Base-by-base conservation (phyloP, 2,797 vertebrate species). In the Anabacerthia variegaticeps region DNA sequence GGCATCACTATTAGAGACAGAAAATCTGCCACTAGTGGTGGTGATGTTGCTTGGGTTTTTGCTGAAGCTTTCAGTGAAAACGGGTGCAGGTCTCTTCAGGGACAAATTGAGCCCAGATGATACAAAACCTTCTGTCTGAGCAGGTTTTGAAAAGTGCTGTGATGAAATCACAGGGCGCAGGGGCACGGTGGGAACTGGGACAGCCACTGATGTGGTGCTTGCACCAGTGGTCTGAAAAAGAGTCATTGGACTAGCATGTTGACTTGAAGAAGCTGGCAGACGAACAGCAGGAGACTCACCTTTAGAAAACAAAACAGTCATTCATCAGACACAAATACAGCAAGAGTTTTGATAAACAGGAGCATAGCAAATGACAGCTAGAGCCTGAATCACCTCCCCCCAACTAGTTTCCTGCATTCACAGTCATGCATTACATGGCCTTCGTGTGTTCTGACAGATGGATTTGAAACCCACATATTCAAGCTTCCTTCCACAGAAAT, bases 201-300 rank as follows among this genome's bases (percentile, higher is more conserved):
- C 54, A 24, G 97, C 85, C 91, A 97, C 77, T 44, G 96, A 89
- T 8, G 97, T 75, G 51, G 94, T 88, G 88, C 86, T 98, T 92
- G 96, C 92, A 79, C 94, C 93, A 5, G 81, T 91, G 71, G 96
- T 94, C 96, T 98, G 98, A 95, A 97, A 97, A 85, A 97, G 67
- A 23, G 97, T 89, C 87, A 98, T 81, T 65, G 98, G 96, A 90
- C 88, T 96, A 88, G 96, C 67, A 62, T 81, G 95, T 36, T 96
- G 97, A 90, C 97, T 89, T 73, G 97, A 75, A 93, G 97, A 88
- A 56, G 94, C 91, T 2, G 98, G 92, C 81, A 97, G 88, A 69
- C 78, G 91, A 88, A 97, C 56, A 65, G 95, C 83, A 81, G 97
- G 56, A 73, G 95, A 49, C 37, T 97, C 96, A 96, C 98, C 98